phyloP scores from a whole-genome alignment of 2,797 vertebrate species.

The Hybognathus amarus region DNA sequence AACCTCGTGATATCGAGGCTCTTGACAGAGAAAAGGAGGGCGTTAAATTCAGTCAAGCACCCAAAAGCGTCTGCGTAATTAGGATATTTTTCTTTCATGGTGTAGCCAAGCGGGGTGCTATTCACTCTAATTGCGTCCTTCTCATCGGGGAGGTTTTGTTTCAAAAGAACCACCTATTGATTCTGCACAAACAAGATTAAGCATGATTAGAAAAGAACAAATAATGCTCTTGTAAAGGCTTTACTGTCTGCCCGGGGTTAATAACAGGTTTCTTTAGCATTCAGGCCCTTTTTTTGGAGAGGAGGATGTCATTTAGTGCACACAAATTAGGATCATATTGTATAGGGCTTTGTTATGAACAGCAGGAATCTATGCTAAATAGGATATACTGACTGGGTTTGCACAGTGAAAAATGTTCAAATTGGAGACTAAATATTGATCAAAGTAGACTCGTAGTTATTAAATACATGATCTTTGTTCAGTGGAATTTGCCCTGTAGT shows the following conservation, averaged over 20 bases:
- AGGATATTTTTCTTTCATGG: slow-evolving; percentile 49
- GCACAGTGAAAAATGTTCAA: neutral
- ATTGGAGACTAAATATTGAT: slow-evolving; percentile 16
- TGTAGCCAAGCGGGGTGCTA: slow-evolving; percentile 49
- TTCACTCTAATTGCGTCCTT: slow-evolving; percentile 64
- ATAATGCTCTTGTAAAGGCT: slow-evolving; percentile 63
- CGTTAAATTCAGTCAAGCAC: slow-evolving; percentile 54
- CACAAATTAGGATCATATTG: slow-evolving; percentile 29
- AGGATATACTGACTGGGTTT: slow-evolving; percentile 2
- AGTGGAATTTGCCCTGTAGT: slow-evolving; percentile 11
- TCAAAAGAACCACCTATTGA: slow-evolving; percentile 71
- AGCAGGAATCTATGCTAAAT: slow-evolving; percentile 9
- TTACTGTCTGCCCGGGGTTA: slow-evolving; percentile 61
- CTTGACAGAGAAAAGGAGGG: slow-evolving; percentile 35
- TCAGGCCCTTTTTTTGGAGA: slow-evolving; percentile 10
- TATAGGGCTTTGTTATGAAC: slow-evolving; percentile 22
- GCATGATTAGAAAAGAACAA: slow-evolving; percentile 75
- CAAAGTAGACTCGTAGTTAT: slow-evolving; percentile 24
- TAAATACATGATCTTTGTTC: slow-evolving; percentile 1
- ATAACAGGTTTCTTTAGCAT: slow-evolving; percentile 57
- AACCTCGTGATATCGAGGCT: slow-evolving; percentile 14
- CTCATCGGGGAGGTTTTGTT: slow-evolving; percentile 67
- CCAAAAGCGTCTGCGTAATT: slow-evolving; percentile 66
- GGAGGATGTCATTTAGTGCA: slow-evolving; percentile 38
- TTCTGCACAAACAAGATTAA: slow-evolving; percentile 77